These are phyloP conservation scores for Anas bernieri DNA, from an alignment of 2,797 vertebrate species.

Conservation along the genomic window DNA sequence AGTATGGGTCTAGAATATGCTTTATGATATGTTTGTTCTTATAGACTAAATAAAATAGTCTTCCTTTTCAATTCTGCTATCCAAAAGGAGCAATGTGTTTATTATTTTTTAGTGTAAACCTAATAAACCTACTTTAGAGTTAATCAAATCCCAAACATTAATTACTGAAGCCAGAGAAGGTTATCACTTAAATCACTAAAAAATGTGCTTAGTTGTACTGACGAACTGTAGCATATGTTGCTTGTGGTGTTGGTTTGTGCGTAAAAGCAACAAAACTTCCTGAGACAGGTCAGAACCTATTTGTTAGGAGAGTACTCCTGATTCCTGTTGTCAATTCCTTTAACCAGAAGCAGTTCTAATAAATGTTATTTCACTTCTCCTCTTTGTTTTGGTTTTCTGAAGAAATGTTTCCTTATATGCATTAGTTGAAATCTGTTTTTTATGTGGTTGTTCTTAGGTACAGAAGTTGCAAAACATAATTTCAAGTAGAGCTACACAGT, in stretches of 20 bases:
- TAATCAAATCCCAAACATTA: background rate
- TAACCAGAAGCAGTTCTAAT: background rate
- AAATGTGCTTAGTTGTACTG: background rate
- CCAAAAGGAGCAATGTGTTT: background rate
- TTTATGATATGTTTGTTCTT: background rate
- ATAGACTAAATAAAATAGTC: background rate
- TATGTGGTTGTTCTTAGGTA: slow-evolving; percentile 79
- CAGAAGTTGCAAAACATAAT: slow-evolving; percentile 95
- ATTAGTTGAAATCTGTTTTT: background rate
- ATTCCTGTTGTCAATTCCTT: background rate
- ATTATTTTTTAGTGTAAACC: background rate
- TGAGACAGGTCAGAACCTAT: background rate
- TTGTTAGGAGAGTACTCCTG: background rate
- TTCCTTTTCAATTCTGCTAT: background rate
- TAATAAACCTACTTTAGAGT: background rate
- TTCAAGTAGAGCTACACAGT: slow-evolving; percentile 93
- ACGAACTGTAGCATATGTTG: background rate
- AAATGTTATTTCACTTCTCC: background rate
- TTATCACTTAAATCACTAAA: background rate
- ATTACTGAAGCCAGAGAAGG: background rate
- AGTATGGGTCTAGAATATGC: background rate
- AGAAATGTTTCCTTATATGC: background rate
- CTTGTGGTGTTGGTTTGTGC: background rate
- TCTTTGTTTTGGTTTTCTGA: background rate
- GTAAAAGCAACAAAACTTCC: background rate